Base-by-base conservation (phyloP, 2,888 invertebrate species). In the Euzetes globulus region DNA sequence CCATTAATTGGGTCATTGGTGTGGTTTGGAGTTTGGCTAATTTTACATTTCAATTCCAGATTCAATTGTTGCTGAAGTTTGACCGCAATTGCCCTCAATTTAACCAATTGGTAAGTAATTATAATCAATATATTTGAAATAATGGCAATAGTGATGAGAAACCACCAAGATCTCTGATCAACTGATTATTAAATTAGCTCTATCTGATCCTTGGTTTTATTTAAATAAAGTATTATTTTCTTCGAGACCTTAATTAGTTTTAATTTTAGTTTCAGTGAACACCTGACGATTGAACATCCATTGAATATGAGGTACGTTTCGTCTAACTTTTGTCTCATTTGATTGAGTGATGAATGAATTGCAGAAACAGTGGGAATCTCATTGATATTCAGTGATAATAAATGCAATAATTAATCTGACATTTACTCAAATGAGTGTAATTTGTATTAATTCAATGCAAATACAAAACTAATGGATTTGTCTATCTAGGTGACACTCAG, bases 141-240 rank as follows among this genome's bases (percentile, higher is more conserved):
- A 47, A 22, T 37, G 6, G 11, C 6, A n/a, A 13, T n/a, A 5
- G 3, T 29, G 71, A 71, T 71, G 71, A 71, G 47, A 47, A 47
- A 71, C 71, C 71, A 71, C 47, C 71, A 47, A 71, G 71, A 71
- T 71, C 71, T 71, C 71, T 71, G 71, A 71, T 45, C 13, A 9
- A 29, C 7, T 71, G 71, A 71, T 71, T 15, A 41, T 47, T n/a
- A 5, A 7, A 47, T 71, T 71, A 71, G 71, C 71, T 71, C 71
- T 71, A 71, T 52, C 71, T 71, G 71, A 71, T 27, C 37, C 13
- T 52, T 71, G 4, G 15, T 71, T 71, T 3, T 11, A 71, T 27
- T 47, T n/a, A 19, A n/a, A n/a, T n/a, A 25, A 68, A 41, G 13
- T 25, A 37, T 25, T 70, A 19, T n/a, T 47, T 7, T 47, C 17